Evolutionary conservation across 2,888 invertebrate species (phyloP).

Genomic region (Opisthograptis luteolata): DNA sequence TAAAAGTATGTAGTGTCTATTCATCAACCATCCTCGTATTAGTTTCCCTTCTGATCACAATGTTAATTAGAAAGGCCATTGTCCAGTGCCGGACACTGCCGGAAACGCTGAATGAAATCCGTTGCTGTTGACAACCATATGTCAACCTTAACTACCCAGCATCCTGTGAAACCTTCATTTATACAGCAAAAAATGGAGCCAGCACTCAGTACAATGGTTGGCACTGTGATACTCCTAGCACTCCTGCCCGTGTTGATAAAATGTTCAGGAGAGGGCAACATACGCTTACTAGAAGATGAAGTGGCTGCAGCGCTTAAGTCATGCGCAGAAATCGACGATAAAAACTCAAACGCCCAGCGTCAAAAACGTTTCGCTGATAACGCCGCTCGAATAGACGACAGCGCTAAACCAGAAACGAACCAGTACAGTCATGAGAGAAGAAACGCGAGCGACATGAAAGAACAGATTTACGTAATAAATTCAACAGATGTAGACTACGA

Average conservation of each 20-base stretch:
- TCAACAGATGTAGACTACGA: conserved; percentile 58
- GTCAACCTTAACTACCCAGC: conserved; percentile 55
- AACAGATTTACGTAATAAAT: conserved; percentile 58
- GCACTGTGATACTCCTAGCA: conserved; percentile 44
- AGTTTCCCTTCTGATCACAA: not conserved
- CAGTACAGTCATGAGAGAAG: conserved; percentile 62
- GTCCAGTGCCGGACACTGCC: conserved; percentile 28
- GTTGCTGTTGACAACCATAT: conserved; percentile 49
- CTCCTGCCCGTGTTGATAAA: conserved; percentile 53
- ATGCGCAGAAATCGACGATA: conserved; percentile 48
- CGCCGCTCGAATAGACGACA: conserved; percentile 57
- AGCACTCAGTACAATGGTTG: conserved; percentile 51
- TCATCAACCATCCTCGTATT: not conserved
- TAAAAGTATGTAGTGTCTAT: too few species aligned
- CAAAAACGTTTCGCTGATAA: conserved; percentile 37
- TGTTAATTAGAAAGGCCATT: conserved; percentile 22
- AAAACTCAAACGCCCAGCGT: conserved; percentile 16
- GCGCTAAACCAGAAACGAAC: conserved; percentile 48
- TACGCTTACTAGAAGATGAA: conserved; percentile 72
- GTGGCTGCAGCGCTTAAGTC: conserved; percentile 63
- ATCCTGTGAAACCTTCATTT: conserved; percentile 60
- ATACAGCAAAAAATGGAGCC: conserved; percentile 37
- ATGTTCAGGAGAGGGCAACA: conserved; percentile 69
- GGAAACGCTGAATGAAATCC: conserved; percentile 19
- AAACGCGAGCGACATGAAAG: conserved; percentile 50